Base-by-base conservation (phyloP, 1,140 invertebrate genomes). In the Leptestheria dahalacensis region DNA sequence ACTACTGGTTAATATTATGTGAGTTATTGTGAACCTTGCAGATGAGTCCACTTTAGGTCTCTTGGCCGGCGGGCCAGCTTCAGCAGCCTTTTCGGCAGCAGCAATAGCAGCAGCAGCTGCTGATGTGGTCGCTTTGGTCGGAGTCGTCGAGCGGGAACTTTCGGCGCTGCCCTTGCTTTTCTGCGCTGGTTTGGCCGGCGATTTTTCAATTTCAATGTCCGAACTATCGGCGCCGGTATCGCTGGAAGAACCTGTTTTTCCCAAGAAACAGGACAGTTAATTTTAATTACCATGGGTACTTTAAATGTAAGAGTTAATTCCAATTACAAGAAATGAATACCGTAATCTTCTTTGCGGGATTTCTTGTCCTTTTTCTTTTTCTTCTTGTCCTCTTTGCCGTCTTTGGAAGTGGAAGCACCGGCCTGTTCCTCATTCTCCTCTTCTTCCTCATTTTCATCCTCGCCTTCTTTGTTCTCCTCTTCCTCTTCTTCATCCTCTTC, bases 401-500 rank as follows among this genome's bases (percentile, higher is more conserved):
- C 78, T 21, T 79, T 76, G 59, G 79, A 78, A 46, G 79, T 73
- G 41, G 77, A 73, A 60, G 86, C 79, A 67, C 82, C 78, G 59
- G 77, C 72, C 58, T 74, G 68, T 48, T 68, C 65, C 25, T 72
- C 70, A 57, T 76, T 75, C n/a, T 77, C 74, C 56, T 74, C 63
- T 33, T 69, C 68, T 25, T 75, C 69, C 55, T 72, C 69, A 53
- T 74, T 64, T 15, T 68, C 64, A 29, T 73, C 66, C 68, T 67
- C 77, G 68, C 69, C 79, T 68, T 74, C 70, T 26, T 68, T 65
- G 52, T 68, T 62, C n/a, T 66, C 66, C 56, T 67, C 62, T 59
- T 84, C 79, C 61, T 90, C 86, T 25, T 89, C 84, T 41, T 92
- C 88, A 12, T 86, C 85, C 53, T 91, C 88, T 66, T 91, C 90